Percentiles rank a stretch among this genome's conserved stretches.
These are phyloP conservation scores for Menidia menidia DNA, from an alignment of 2,797 vertebrate species.

Conservation along the genomic window DNA sequence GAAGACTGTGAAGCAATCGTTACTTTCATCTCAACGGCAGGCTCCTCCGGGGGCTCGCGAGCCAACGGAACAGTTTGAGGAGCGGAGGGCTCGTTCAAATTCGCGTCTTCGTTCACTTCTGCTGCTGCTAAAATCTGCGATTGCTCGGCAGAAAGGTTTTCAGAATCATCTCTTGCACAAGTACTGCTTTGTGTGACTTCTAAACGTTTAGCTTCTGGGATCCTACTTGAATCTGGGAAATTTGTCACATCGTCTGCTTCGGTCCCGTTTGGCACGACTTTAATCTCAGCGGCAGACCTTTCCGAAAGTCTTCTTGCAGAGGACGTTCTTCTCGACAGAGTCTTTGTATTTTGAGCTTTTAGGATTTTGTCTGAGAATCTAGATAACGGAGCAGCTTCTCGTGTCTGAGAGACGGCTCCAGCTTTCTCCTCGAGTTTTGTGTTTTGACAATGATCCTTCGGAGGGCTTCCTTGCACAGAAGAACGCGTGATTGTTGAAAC, in stretches of 20 bases:
- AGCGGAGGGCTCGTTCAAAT: background rate
- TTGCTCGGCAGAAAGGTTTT: constrained; percentile 36
- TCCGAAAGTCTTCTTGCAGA: constrained; percentile 11
- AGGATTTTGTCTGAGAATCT: constrained; percentile 21
- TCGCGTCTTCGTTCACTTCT: background rate
- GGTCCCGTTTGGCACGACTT: constrained; percentile 38
- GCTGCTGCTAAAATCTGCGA: constrained; percentile 25
- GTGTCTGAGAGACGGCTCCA: constrained; percentile 15
- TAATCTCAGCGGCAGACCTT: constrained; percentile 34
- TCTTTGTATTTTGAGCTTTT: constrained; percentile 21
- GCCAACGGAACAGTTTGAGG: background rate
- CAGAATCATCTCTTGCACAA: constrained; percentile 8
- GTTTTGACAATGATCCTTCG: constrained; percentile 53
- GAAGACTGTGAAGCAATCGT: constrained; percentile 62
- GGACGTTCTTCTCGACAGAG: constrained; percentile 9
- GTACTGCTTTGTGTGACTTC: background rate
- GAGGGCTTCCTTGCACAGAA: constrained; percentile 66
- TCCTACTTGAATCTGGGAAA: constrained; percentile 9
- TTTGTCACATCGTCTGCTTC: constrained; percentile 19
- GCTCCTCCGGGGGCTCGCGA: constrained; percentile 39
- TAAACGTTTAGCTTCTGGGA: constrained; percentile 12
- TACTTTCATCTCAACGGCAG: constrained; percentile 70
- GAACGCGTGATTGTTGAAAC: constrained; percentile 76
- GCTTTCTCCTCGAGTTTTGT: constrained; percentile 37
- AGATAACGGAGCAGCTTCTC: constrained; percentile 19